phyloP scores from a whole-genome alignment of 2,888 invertebrate genomes.

The Antheraea yamamai region DNA sequence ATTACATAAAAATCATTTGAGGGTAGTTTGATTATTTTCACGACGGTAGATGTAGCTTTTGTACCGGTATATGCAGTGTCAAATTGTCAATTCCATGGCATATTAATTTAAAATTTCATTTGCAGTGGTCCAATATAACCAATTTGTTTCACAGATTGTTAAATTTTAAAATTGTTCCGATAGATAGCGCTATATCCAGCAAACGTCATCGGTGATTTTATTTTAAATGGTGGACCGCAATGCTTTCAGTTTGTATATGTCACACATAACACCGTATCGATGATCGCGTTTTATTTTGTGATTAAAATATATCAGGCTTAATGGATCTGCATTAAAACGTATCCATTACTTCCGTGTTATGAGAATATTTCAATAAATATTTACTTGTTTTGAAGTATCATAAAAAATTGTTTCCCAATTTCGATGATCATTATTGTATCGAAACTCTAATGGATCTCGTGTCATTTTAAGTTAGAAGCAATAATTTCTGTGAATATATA shows the following conservation, averaged over 20 bases:
- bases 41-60: too few relatives aligned
- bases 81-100: too few relatives aligned
- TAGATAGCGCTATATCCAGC: not conserved
- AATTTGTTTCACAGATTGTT: too few relatives aligned
- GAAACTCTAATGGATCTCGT: not conserved
- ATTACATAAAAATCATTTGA: too few relatives aligned
- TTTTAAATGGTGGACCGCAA: conserved; percentile 1
- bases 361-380: not conserved
- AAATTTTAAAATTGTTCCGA: not conserved
- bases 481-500: not conserved
- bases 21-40: too few relatives aligned
- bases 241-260: not conserved
- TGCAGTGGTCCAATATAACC: too few relatives aligned
- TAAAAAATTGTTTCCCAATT: not conserved
- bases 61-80: too few relatives aligned
- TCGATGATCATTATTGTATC: not conserved
- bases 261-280: not conserved
- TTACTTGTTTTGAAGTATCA: conserved; percentile 8
- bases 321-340: conserved; percentile 4
- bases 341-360: not conserved
- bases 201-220: not conserved
- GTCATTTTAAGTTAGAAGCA: not conserved
- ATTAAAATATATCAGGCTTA: conserved; percentile 8
- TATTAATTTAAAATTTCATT: too few relatives aligned
- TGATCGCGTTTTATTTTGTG: not conserved